Percentiles rank a stretch among this genome's conserved stretches.
Conservation (phyloP, 2,888 invertebrate species). For the Lithophane semibrunnea region DNA sequence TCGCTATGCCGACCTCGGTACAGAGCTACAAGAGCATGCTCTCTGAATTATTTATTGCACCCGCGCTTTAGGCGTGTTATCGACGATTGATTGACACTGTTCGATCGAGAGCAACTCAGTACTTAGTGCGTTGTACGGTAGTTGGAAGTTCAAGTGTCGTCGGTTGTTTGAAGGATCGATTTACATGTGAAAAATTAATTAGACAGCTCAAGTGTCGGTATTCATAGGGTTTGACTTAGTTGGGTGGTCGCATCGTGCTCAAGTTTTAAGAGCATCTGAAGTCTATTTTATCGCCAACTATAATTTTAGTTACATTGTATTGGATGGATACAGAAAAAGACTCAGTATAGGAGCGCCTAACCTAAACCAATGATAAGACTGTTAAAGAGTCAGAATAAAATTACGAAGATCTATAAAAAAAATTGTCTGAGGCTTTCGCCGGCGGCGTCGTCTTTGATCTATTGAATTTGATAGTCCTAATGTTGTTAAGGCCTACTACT, state of each 20-base stretch:
- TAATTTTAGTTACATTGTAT: background rate
- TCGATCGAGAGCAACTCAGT: slow-evolving; percentile 27
- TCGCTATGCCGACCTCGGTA: slow-evolving; percentile 7
- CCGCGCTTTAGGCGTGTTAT: slow-evolving; percentile 34
- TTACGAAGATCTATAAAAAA: slow-evolving; percentile 14
- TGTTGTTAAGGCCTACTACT: background rate
- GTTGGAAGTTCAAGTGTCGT: slow-evolving; percentile 16
- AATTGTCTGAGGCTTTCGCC: too few relatives aligned
- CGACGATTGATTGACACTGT: slow-evolving; percentile 51
- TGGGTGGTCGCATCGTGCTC: background rate
- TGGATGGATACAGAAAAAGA: background rate
- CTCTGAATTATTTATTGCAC: slow-evolving; percentile 51
- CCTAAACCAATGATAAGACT: background rate
- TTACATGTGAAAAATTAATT: background rate
- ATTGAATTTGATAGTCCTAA: slow-evolving; percentile 9
- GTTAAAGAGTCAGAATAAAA: background rate
- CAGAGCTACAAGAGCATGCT: slow-evolving; percentile 40
- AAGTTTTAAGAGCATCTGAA: background rate
- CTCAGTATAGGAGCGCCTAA: background rate
- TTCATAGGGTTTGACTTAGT: background rate
- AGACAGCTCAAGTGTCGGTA: background rate
- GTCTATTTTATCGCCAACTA: background rate
- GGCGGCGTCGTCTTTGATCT: background rate
- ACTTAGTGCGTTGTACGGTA: slow-evolving; percentile 7
- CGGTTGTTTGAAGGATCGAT: background rate